Evolutionary conservation across 2,888 invertebrate species (phyloP), one percentile per base, ranked within the genome.

Genomic region (Mactromeris polynyma): DNA sequence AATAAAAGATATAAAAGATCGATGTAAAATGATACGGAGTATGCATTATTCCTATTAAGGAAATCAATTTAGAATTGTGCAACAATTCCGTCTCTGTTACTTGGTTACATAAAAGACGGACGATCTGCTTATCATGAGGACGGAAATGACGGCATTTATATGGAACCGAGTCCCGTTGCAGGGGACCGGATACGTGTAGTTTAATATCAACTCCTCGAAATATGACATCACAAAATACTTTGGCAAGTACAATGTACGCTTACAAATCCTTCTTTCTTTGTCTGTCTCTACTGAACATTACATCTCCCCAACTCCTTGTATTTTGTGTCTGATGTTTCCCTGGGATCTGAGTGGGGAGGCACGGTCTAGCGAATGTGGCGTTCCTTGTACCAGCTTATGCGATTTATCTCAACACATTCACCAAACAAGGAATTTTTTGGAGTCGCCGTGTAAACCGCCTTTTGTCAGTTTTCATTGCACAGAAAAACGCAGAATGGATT

Each of bases 1-100:
- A 73, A 73, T 73, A 73, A 73, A 73, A 73, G 73, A 73, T 73
- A 73, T 73, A 33, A 73, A 73, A 73, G 73, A 73, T 73, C 73
- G 17, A 73, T 73, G 73, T 73, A 73, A 73, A 19, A 19, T 73
- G 73, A 73, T 73, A 73, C 36, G 36, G 36, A 33, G 19, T 33
- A 73, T 36, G 73, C 73, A 73, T 73, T 73, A 73, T 73, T 73
- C 36, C 73, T 73, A 73, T 73, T 73, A 73, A 73, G 73, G 73
- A 73, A 73, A 73, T 73, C 73, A 73, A 73, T 73, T 73, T 73
- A 36, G 73, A 36, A 73, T 73, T 73, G 73, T 21, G 21, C 17
- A 73, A 73, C 73, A 26, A 73, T 17, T 36, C 73, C 73, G 31
- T 73, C 73, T 73, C 73, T 26, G 14, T 73, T 17, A 19, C 17